Evolutionary conservation across 2,797 vertebrate species (phyloP).

Genomic region (Fundulus diaphanus): DNA sequence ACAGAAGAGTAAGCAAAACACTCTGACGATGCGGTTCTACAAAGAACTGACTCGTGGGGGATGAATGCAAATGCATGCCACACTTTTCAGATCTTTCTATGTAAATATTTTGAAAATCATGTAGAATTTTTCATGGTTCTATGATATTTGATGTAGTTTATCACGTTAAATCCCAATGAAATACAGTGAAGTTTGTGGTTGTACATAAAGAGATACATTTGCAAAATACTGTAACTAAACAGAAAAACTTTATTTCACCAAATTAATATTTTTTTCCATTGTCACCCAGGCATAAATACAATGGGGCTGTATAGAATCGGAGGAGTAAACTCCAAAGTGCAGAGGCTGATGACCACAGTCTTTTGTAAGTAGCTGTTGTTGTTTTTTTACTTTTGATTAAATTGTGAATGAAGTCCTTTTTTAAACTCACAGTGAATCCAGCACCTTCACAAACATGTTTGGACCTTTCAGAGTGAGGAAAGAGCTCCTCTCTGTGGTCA

Average conservation of each 20-base stretch:
- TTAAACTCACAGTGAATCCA: background rate
- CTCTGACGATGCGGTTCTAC: background rate
- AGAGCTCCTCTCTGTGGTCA: constrained; percentile 68
- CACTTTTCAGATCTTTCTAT: background rate
- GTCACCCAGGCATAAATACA: constrained; percentile 87
- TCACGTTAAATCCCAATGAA: background rate
- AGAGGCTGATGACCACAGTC: constrained; percentile 94
- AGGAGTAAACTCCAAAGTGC: constrained; percentile 98
- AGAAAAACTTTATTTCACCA: background rate
- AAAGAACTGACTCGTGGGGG: background rate
- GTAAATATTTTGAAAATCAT: background rate
- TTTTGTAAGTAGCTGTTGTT: constrained; percentile 95
- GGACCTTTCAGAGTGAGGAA: constrained; percentile 36
- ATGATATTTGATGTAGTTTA: background rate
- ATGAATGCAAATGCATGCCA: background rate
- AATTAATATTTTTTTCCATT: background rate
- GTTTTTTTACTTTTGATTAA: background rate
- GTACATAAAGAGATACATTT: background rate
- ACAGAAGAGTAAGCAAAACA: background rate
- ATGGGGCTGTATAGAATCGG: constrained; percentile 96
- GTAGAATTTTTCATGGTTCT: background rate
- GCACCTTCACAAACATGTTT: background rate
- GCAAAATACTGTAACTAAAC: background rate
- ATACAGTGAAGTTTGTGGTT: background rate
- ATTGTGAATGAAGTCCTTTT: background rate